phyloP scores from a whole-genome alignment of 23 tunicate genomes.

The Phallusia fumigata region DNA sequence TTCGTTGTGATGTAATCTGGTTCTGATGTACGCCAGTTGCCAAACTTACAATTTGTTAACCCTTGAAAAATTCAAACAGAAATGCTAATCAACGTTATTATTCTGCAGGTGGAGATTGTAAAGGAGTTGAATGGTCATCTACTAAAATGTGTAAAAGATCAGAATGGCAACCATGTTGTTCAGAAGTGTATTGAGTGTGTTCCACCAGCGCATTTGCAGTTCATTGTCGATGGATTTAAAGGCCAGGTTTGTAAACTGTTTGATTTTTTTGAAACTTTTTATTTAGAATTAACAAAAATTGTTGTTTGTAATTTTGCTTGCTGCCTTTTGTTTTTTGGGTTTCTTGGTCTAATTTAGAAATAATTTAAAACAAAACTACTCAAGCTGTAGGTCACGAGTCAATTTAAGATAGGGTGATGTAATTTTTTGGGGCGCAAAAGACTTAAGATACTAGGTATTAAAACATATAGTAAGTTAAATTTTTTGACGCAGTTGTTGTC shows the following conservation, averaged over 20 bases:
- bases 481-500: too few species aligned
- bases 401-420: too few species aligned
- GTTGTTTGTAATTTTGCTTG: too few species aligned
- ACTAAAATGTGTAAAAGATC: constrained; percentile 97
- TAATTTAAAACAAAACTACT: too few species aligned
- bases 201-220: constrained; percentile 86
- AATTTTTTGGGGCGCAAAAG: too few species aligned
- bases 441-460: too few species aligned
- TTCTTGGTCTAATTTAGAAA: too few species aligned
- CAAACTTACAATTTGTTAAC: not conserved
- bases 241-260: constrained; percentile 87
- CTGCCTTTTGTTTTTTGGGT: too few species aligned
- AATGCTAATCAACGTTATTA: not conserved
- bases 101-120: constrained; percentile 80
- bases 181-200: constrained; percentile 99
- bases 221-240: constrained; percentile 95
- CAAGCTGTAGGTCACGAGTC: too few species aligned
- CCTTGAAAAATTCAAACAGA: not conserved
- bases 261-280: too few species aligned
- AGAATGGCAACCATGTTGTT: constrained; percentile 99
- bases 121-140: constrained; percentile 93
- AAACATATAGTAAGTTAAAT: too few species aligned
- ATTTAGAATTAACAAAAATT: too few species aligned
- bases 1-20: not conserved
- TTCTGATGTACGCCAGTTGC: not conserved